These are phyloP conservation scores for Yponomeuta sedellus DNA, from an alignment of 2,888 invertebrate species.

Conservation along the genomic window DNA sequence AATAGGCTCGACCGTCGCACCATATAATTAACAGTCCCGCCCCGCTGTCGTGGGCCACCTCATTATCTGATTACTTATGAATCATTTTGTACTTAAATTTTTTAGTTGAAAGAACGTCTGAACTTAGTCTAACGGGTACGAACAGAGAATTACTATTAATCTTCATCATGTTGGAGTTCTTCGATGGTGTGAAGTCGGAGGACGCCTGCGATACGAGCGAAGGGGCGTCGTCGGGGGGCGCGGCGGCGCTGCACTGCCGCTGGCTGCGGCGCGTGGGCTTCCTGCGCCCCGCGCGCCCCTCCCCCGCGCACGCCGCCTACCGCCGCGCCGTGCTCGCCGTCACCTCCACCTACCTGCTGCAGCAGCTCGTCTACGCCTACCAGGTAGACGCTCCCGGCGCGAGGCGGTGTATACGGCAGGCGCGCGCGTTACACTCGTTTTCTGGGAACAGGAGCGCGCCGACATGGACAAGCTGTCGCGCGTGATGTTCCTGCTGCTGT, in stretches of 20 bases:
- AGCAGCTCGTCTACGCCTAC: conserved; percentile 45
- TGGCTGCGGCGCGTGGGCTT: conserved; percentile 3
- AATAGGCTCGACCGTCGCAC: too few relatives aligned
- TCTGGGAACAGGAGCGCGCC: conserved; percentile 42
- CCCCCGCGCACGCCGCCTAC: conserved; percentile 29
- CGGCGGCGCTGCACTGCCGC: neutral
- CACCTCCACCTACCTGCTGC: conserved; percentile 39
- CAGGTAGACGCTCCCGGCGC: conserved; percentile 26
- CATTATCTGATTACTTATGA: too few relatives aligned
- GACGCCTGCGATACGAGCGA: too few relatives aligned
- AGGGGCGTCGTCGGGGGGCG: neutral
- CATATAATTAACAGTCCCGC: too few relatives aligned
- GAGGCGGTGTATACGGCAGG: neutral
- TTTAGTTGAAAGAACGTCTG: too few relatives aligned
- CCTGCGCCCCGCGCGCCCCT: neutral
- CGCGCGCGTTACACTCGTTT: neutral
- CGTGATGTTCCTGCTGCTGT: conserved; percentile 63
- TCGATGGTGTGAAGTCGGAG: too few relatives aligned
- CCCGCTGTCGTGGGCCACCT: too few relatives aligned
- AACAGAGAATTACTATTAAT: too few relatives aligned
- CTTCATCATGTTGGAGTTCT: too few relatives aligned
- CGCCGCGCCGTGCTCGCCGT: conserved; percentile 33
- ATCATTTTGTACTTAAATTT: too few relatives aligned
- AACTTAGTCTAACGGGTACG: too few relatives aligned
- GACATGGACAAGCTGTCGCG: conserved; percentile 57